A percentile compares a stretch with the other conserved stretches of the same genome.
Evolutionary conservation across 2,888 invertebrate genomes (phyloP).

Genomic region (Idaea aversata): DNA sequence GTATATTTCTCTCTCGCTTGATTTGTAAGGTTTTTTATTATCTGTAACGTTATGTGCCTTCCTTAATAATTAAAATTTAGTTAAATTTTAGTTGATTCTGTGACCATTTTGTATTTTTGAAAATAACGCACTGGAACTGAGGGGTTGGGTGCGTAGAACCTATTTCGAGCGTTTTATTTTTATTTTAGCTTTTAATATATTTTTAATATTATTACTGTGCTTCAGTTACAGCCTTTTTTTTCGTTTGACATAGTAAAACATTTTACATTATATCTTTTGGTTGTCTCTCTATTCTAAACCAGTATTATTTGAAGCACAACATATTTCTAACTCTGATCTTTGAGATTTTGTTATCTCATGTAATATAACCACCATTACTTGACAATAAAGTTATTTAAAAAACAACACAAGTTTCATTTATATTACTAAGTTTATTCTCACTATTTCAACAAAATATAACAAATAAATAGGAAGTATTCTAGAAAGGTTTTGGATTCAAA

Average conservation of each 20-base stretch:
- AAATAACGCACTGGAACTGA: conserved; percentile 56
- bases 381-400: conserved; percentile 69
- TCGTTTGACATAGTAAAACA: conserved; percentile 7
- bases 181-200: conserved; percentile 68
- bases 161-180: conserved; percentile 51
- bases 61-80: conserved; percentile 38
- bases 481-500: neutral
- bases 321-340: conserved; percentile 51
- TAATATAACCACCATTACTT: conserved; percentile 55
- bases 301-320: conserved; percentile 67
- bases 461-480: conserved; percentile 12
- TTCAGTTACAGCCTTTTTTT: conserved; percentile 51
- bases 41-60: conserved; percentile 21
- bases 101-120: neutral
- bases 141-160: conserved; percentile 41
- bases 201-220: conserved; percentile 52
- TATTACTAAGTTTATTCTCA: conserved; percentile 16
- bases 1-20: conserved; percentile 15
- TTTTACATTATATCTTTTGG: neutral
- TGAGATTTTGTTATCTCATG: conserved; percentile 49
- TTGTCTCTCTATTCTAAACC: conserved; percentile 21
- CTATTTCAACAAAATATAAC: conserved; percentile 14
- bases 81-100: conserved; percentile 44
- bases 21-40: conserved; percentile 10
- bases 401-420: conserved; percentile 33